Percentiles rank a stretch among this genome's conserved stretches.
Evolutionary conservation across 1,140 invertebrate genomes (phyloP).

Genomic region (Calephelis virginiensis): DNA sequence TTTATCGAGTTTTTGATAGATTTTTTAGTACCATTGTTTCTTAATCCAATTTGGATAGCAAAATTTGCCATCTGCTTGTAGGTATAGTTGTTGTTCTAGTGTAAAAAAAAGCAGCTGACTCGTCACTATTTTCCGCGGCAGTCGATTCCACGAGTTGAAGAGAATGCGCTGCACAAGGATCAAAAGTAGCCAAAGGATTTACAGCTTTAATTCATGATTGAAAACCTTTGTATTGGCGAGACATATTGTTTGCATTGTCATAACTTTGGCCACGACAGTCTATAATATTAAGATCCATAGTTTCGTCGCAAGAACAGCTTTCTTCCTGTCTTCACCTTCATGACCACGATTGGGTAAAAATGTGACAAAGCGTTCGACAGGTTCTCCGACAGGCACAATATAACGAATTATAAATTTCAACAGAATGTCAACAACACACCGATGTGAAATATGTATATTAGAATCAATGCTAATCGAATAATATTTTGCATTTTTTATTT

Average conservation of each 20-base stretch:
- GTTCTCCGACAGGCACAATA: conserved; percentile 19
- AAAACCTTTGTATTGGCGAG: conserved; percentile 26
- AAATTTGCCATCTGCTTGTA: conserved; percentile 18
- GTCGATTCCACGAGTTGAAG: conserved; percentile 15
- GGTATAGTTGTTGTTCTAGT: conserved; percentile 18
- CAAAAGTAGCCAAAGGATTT: conserved; percentile 24
- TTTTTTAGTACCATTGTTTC: conserved; percentile 17
- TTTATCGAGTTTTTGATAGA: conserved; percentile 20
- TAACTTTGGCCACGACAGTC: conserved; percentile 22
- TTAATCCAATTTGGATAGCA: conserved; percentile 17
- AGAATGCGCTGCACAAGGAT: conserved; percentile 23
- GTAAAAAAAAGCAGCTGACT: conserved; percentile 8
- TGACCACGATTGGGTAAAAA: conserved; percentile 25
- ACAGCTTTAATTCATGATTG: conserved; percentile 26
- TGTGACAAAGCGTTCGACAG: conserved; percentile 22
- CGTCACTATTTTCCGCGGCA: conserved; percentile 5
- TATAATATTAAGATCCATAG: conserved; percentile 19
- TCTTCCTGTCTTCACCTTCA: conserved; percentile 25
- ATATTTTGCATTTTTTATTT: conserved; percentile 26
- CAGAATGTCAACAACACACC: conserved; percentile 17
- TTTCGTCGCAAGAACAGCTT: conserved; percentile 20
- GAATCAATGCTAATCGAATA: conserved; percentile 24
- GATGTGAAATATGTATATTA: conserved; percentile 27
- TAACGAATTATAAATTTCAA: conserved; percentile 27
- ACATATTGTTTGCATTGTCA: conserved; percentile 21